These are phyloP conservation scores for Metridium senile DNA, from an alignment of 92 coral and sea anemone species.

Conservation along the genomic window DNA sequence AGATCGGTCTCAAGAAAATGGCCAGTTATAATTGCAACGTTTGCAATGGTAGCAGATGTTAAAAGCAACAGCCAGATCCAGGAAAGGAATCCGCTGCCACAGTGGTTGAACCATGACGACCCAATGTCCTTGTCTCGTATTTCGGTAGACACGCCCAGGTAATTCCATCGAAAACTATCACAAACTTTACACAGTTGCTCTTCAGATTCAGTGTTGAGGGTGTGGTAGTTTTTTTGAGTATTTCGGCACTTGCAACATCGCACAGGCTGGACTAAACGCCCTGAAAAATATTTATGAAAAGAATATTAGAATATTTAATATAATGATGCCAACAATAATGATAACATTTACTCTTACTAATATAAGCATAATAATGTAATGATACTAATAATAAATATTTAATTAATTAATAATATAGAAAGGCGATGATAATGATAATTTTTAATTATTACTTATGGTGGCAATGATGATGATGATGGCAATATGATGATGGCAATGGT, in stretches of 20 bases:
- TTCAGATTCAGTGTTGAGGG: not conserved
- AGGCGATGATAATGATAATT: too few species aligned
- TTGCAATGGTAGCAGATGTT: constrained; percentile 50
- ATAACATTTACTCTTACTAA: too few species aligned
- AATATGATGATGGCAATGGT: too few species aligned
- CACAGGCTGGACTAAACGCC: constrained; percentile 58
- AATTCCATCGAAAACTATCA: constrained; percentile 78
- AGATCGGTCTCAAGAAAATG: constrained; percentile 28
- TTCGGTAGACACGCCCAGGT: constrained; percentile 66
- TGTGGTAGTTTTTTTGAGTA: constrained; percentile 29
- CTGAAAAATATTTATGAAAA: too few species aligned
- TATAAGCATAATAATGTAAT: too few species aligned
- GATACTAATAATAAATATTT: too few species aligned
- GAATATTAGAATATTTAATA: too few species aligned
- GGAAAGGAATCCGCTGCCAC: constrained; percentile 75
- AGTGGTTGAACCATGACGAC: constrained; percentile 74
- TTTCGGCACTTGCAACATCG: constrained; percentile 59
- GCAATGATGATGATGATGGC: too few species aligned
- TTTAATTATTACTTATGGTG: too few species aligned
- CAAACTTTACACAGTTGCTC: constrained; percentile 68
- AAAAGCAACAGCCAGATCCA: constrained; percentile 72
- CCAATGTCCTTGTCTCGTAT: constrained; percentile 78
- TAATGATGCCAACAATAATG: too few species aligned
- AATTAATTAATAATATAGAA: too few species aligned
- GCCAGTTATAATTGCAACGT: constrained; percentile 37